A percentile compares a stretch with the other conserved stretches of the same genome.
These are phyloP conservation scores for Ranitomeya variabilis DNA, from an alignment of 2,113 vertebrate genomes.

Conservation along the genomic window DNA sequence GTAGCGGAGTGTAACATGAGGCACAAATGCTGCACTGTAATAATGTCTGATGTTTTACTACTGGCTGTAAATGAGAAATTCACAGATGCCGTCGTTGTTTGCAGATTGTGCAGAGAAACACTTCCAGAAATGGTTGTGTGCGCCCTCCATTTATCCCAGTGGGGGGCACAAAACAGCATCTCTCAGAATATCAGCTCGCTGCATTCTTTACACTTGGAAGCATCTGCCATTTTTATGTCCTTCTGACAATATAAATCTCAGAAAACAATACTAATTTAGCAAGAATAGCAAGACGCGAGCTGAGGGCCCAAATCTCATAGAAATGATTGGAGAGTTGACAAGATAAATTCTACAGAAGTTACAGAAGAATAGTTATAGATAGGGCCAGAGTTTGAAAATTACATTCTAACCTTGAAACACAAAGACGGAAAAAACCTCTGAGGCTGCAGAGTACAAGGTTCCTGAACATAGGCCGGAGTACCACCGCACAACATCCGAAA, in stretches of 20 bases:
- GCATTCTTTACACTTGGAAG: neutral
- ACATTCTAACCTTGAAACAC: neutral
- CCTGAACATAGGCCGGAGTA: neutral
- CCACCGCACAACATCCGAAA: too few species aligned
- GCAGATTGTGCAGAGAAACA: conserved; percentile 19
- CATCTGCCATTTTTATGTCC: conserved; percentile 44
- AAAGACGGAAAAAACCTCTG: neutral
- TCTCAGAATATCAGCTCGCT: conserved; percentile 6
- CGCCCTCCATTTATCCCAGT: conserved; percentile 47
- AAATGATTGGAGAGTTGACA: neutral
- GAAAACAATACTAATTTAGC: conserved; percentile 47
- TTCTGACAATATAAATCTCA: conserved; percentile 26
- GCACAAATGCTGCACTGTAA: neutral
- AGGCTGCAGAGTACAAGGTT: neutral
- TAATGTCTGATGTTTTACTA: conserved; percentile 13
- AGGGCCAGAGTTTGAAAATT: neutral
- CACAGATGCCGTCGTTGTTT: conserved; percentile 20
- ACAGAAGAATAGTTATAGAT: conserved; percentile 19
- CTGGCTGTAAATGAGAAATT: conserved; percentile 11
- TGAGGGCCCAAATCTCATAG: neutral
- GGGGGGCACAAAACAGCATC: conserved; percentile 10
- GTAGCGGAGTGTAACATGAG: neutral
- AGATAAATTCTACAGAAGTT: neutral
- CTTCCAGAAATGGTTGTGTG: conserved; percentile 40
- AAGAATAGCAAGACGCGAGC: neutral